These are phyloP conservation scores for Labeo rohita DNA, from an alignment of 2,113 vertebrate genomes.

Conservation along the genomic window DNA sequence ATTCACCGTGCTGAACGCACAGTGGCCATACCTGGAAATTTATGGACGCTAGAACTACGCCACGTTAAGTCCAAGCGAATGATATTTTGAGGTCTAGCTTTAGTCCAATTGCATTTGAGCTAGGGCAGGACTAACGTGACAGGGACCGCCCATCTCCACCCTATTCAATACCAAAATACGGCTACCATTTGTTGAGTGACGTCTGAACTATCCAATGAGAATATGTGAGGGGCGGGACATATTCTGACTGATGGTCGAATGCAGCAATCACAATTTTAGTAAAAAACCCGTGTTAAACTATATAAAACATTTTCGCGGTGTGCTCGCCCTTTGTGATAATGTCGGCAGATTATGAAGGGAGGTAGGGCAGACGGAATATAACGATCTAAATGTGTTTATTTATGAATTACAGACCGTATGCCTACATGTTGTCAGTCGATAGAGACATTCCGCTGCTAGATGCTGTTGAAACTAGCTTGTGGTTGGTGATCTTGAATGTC, in stretches of 20 bases:
- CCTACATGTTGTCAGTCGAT: neutral
- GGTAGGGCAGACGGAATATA: conserved; percentile 64
- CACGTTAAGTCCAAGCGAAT: conserved; percentile 12
- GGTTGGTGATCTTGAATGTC: conserved; percentile 2
- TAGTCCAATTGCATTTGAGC: neutral
- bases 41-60: neutral
- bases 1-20: neutral
- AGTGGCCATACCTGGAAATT: neutral
- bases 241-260: conserved; percentile 63
- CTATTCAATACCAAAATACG: neutral
- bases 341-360: conserved; percentile 79
- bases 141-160: neutral
- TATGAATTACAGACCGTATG: neutral
- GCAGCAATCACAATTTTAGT: conserved; percentile 65
- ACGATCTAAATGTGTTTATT: neutral
- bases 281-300: conserved; percentile 65
- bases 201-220: conserved; percentile 56
- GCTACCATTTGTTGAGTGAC: conserved; percentile 22
- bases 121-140: neutral
- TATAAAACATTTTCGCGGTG: conserved; percentile 72
- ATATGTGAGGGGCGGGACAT: conserved; percentile 43
- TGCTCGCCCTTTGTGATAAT: conserved; percentile 78
- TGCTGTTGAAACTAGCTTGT: neutral
- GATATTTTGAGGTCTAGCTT: neutral
- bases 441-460: neutral